phyloP scores from a whole-genome alignment of 2,888 invertebrate species.

The Ceriagrion tenellum region DNA sequence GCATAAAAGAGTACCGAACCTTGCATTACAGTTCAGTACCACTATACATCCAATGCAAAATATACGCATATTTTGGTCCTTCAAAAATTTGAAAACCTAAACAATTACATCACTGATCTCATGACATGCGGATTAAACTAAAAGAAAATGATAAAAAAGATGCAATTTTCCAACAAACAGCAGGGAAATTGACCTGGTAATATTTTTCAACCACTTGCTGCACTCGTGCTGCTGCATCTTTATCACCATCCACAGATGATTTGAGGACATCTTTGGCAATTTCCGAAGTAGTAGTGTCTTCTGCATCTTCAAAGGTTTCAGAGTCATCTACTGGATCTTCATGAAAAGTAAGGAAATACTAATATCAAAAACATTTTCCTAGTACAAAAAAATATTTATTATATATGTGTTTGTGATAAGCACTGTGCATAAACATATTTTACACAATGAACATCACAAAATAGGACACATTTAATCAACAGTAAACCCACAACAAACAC shows the following conservation, averaged over 20 bases:
- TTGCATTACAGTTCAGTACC: too few relatives aligned
- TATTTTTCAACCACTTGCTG: slow-evolving; percentile 57
- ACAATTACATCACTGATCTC: background rate
- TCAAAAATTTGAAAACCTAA: background rate
- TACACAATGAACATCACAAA: too few relatives aligned
- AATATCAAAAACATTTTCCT: too few relatives aligned
- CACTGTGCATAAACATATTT: too few relatives aligned
- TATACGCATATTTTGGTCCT: background rate
- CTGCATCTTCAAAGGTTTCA: slow-evolving; percentile 45
- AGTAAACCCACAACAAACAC: too few relatives aligned
- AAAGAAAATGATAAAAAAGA: background rate
- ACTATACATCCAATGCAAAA: too few relatives aligned
- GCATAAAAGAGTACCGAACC: too few relatives aligned
- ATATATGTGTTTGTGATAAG: too few relatives aligned
- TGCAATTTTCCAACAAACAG: background rate
- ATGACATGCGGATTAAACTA: background rate
- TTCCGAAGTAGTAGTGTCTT: slow-evolving; percentile 26
- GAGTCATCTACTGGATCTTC: slow-evolving; percentile 10
- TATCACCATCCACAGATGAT: slow-evolving; percentile 60
- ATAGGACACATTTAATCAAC: too few relatives aligned
- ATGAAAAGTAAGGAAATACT: background rate
- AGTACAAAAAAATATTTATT: too few relatives aligned
- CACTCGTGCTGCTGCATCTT: slow-evolving; percentile 60
- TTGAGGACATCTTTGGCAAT: slow-evolving; percentile 53
- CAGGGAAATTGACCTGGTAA: slow-evolving; percentile 40